Conservation (phyloP, 2,888 invertebrate genomes). For the Hoplodrina ambigua region DNA sequence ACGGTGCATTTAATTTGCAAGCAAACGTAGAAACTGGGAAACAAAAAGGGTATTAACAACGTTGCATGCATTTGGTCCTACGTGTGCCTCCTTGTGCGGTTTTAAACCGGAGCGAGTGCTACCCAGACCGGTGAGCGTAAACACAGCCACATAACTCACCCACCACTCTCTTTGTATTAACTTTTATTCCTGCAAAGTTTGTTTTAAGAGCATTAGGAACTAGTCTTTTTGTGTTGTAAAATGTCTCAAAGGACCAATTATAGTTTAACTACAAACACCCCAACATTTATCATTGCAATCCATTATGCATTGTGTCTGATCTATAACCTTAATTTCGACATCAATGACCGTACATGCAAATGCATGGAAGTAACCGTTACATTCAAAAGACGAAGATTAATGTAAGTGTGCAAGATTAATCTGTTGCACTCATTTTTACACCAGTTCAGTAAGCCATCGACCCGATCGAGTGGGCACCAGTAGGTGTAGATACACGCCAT, state of each 20-base stretch:
- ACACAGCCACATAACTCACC: constrained; percentile 21
- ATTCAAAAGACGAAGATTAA: constrained; percentile 17
- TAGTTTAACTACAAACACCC: not conserved
- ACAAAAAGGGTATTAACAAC: constrained; percentile 8
- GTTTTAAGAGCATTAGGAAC: not conserved
- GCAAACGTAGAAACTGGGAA: constrained; percentile 4
- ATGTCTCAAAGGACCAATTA: not conserved
- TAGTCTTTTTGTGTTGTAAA: not conserved
- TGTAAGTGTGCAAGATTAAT: constrained; percentile 35
- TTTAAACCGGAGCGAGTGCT: not conserved
- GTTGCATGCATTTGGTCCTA: constrained; percentile 23
- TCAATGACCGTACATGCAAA: not conserved
- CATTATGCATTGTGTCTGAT: not conserved
- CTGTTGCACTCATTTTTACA: constrained; percentile 26
- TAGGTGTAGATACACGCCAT: constrained; percentile 25
- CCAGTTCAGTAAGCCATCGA: constrained; percentile 23
- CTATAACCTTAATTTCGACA: constrained; percentile 1
- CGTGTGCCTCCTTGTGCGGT: constrained; percentile 31
- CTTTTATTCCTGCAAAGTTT: not conserved
- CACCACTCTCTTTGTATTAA: constrained; percentile 22
- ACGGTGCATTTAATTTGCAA: constrained; percentile 14
- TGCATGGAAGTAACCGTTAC: not conserved
- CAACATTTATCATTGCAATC: not conserved
- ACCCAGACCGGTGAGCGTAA: constrained; percentile 11
- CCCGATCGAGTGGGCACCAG: constrained; percentile 9